These are phyloP conservation scores for Galeruca laticollis DNA, from an alignment of 2,888 invertebrate species.

Conservation along the genomic window DNA sequence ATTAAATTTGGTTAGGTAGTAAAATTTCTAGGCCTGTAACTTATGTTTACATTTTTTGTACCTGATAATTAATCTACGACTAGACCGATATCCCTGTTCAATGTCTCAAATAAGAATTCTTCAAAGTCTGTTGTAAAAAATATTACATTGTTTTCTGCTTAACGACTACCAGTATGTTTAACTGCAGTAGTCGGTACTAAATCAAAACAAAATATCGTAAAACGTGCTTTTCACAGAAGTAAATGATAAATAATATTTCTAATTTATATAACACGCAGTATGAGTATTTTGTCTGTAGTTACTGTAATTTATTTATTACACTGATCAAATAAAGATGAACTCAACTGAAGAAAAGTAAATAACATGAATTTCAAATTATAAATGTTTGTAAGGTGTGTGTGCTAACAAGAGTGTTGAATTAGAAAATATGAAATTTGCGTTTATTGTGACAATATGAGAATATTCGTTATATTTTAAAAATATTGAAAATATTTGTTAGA, in stretches of 20 bases:
- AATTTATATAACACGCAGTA: not conserved
- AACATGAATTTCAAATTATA: not conserved
- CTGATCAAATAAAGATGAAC: not conserved
- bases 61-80: not conserved
- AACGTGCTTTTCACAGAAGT: constrained; percentile 2
- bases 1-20: no score
- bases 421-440: no score
- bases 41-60: no score
- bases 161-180: not conserved
- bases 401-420: no score
- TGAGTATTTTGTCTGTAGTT: not conserved
- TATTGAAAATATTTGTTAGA: no score
- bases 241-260: not conserved
- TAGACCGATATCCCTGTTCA: no score
- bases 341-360: not conserved
- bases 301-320: not conserved
- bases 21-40: no score
- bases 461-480: no score
- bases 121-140: not conserved
- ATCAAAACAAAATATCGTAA: not conserved
- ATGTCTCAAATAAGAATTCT: not conserved
- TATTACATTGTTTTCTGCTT: not conserved
- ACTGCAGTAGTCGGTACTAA: not conserved
- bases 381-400: not conserved
- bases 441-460: no score